Evolutionary conservation across 1,140 invertebrate species (phyloP).

Genomic region (Phymastichus coffea): DNA sequence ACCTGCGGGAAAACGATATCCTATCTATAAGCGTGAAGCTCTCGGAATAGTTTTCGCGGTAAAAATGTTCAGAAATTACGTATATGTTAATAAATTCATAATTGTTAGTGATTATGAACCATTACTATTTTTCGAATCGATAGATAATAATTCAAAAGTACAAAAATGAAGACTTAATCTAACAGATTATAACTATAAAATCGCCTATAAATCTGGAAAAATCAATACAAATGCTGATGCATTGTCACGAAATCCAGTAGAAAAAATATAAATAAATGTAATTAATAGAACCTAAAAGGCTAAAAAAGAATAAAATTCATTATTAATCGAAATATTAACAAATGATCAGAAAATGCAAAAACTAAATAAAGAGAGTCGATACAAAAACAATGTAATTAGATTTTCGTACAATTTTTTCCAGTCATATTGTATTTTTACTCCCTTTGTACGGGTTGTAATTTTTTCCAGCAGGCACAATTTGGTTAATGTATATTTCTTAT

Average conservation of each 20-base stretch:
- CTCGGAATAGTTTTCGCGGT: not conserved
- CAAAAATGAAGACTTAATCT: constrained; percentile 29
- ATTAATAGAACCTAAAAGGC: too few relatives aligned
- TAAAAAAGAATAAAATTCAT: too few relatives aligned
- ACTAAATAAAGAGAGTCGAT: too few relatives aligned
- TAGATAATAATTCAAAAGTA: constrained; percentile 30
- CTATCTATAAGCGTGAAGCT: not conserved
- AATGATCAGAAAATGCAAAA: too few relatives aligned
- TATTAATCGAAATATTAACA: too few relatives aligned
- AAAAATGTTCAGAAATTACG: constrained; percentile 47
- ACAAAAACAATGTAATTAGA: too few relatives aligned
- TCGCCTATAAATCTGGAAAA: constrained; percentile 25
- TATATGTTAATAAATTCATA: constrained; percentile 47
- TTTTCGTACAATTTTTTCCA: too few relatives aligned
- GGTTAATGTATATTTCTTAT: too few relatives aligned
- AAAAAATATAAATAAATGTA: too few relatives aligned
- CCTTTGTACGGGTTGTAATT: too few relatives aligned
- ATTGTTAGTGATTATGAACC: constrained; percentile 52
- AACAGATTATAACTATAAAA: constrained; percentile 37
- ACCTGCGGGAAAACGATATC: not conserved
- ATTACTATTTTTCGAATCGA: constrained; percentile 47
- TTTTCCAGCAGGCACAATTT: too few relatives aligned
- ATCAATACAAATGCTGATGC: constrained; percentile 28
- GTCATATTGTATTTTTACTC: too few relatives aligned
- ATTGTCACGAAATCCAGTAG: constrained; percentile 17